phyloP scores from a whole-genome alignment of 53 echinoderm and acorn worm genomes.

The Antedon mediterranea region DNA sequence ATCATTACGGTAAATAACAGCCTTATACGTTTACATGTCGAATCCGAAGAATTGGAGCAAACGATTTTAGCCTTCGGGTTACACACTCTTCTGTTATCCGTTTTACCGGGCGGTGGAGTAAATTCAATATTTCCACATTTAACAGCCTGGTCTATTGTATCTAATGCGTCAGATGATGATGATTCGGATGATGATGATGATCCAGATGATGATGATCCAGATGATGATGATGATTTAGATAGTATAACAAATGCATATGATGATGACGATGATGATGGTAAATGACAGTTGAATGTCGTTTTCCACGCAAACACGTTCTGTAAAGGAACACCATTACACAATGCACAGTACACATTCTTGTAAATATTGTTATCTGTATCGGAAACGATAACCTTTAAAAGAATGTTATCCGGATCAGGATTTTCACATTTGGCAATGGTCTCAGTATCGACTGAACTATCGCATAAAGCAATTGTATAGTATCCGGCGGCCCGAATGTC shows the following conservation, averaged over 20 bases:
- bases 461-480: too few species aligned
- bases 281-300: not conserved
- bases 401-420: not conserved
- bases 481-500: too few species aligned
- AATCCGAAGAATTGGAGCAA: not conserved
- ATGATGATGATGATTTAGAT: too few species aligned
- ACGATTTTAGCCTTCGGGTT: not conserved
- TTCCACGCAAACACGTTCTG: not conserved
- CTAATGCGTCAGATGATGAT: not conserved
- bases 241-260: too few species aligned
- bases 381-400: not conserved
- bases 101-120: not conserved
- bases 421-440: too few species aligned
- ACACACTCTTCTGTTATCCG: not conserved
- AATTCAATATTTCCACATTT: not conserved
- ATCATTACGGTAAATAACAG: not conserved
- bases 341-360: not conserved
- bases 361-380: not conserved
- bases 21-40: not conserved
- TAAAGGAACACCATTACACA: not conserved
- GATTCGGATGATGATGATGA: not conserved
- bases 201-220: too few species aligned
- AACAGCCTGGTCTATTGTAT: not conserved
- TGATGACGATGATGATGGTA: too few species aligned
- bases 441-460: too few species aligned